phyloP scores from a whole-genome alignment of 2,113 vertebrate genomes.

The Nannospalax galili region DNA sequence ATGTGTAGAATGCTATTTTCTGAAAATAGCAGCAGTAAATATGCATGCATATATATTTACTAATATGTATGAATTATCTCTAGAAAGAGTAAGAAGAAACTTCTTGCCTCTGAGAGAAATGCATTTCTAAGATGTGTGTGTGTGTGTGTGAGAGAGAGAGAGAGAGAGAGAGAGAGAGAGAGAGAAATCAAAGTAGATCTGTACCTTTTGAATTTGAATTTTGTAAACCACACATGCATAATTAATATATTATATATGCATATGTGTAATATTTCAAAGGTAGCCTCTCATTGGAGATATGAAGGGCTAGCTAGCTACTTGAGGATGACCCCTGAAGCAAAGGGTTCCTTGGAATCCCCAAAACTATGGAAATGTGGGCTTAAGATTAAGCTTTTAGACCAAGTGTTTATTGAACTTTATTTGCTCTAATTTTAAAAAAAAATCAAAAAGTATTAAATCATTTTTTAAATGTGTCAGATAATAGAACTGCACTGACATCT shows the following conservation, averaged over 20 bases:
- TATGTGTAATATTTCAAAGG: conserved; percentile 10
- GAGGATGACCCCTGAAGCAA: background rate
- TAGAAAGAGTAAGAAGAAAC: background rate
- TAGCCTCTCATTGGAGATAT: background rate
- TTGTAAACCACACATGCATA: too few relatives aligned
- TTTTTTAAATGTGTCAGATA: background rate
- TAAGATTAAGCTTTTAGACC: background rate
- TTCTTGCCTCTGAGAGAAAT: background rate
- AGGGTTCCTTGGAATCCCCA: background rate
- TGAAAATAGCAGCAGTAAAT: background rate
- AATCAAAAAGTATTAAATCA: conserved; percentile 36
- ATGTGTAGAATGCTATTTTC: background rate
- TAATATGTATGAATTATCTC: background rate
- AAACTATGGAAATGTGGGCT: background rate
- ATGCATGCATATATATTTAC: background rate
- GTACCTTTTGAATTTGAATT: conserved; percentile 39
- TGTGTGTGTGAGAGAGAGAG: too few relatives aligned
- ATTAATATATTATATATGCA: background rate
- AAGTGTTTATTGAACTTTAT: background rate
- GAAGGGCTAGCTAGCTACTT: background rate
- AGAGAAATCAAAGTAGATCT: background rate
- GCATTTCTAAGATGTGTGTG: background rate
- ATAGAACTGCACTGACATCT: conserved; percentile 8
- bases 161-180: background rate
- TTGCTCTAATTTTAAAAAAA: conserved; percentile 44